Evolutionary conservation across 2,888 invertebrate genomes (phyloP).

Genomic region (Aphrophora alni): DNA sequence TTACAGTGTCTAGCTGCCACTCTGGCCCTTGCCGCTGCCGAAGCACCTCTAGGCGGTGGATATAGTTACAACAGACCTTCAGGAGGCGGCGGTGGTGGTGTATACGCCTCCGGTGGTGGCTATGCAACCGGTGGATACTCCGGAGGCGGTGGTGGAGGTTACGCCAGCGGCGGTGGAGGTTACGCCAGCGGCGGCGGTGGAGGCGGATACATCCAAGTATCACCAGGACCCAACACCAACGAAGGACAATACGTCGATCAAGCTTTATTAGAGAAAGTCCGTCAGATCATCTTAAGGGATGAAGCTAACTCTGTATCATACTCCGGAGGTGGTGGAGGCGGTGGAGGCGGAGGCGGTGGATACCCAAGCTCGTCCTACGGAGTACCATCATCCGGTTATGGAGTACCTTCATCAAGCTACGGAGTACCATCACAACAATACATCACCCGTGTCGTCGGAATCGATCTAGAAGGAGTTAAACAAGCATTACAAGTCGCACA

Average conservation of each 20-base stretch:
- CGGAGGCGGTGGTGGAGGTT: slow-evolving; percentile 58
- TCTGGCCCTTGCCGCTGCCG: slow-evolving; percentile 52
- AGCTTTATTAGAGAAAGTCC: slow-evolving; percentile 81
- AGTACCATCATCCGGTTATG: slow-evolving; percentile 50
- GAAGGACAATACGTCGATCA: slow-evolving; percentile 85
- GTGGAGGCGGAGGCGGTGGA: slow-evolving; percentile 59
- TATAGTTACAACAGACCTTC: slow-evolving; percentile 78
- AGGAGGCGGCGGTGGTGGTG: slow-evolving; percentile 57
- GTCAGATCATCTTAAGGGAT: slow-evolving; percentile 83
- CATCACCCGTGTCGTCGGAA: slow-evolving; percentile 76
- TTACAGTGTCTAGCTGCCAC: slow-evolving; percentile 84
- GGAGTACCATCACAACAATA: slow-evolving; percentile 61
- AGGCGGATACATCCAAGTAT: slow-evolving; percentile 77
- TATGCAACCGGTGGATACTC: slow-evolving; percentile 55
- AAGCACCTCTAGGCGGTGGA: slow-evolving; percentile 58
- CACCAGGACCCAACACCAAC: slow-evolving; percentile 79
- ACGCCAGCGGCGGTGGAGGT: slow-evolving; percentile 56
- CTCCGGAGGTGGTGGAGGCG: slow-evolving; percentile 58
- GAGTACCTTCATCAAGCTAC: slow-evolving; percentile 57
- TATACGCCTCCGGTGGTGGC: slow-evolving; percentile 56
- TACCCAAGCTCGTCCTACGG: slow-evolving; percentile 50
- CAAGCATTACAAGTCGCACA: slow-evolving; percentile 89
- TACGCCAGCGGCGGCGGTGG: neutral
- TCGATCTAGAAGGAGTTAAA: slow-evolving; percentile 84
- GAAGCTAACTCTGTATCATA: slow-evolving; percentile 62